Evolutionary conservation across 2,797 vertebrate genomes (phyloP).

Genomic region (Gobio occitaniae): DNA sequence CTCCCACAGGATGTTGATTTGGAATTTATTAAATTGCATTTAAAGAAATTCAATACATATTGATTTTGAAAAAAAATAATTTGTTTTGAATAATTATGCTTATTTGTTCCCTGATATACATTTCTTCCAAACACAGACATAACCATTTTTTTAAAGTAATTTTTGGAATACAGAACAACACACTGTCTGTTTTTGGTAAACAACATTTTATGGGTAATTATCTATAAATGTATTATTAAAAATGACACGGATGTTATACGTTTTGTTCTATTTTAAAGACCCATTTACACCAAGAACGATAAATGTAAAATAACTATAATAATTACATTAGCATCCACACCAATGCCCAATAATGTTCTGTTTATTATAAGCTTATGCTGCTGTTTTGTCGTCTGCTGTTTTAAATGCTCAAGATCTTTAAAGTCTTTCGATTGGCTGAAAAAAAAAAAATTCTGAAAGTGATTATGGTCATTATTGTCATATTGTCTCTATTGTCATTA

Average conservation of each 20-base stretch:
- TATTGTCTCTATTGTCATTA: background rate
- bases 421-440: background rate
- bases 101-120: background rate
- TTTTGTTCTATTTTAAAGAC: background rate
- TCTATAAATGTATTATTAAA: background rate
- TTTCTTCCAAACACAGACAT: background rate
- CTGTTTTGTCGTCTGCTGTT: background rate
- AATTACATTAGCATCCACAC: background rate
- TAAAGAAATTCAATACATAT: background rate
- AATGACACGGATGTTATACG: background rate
- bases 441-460: background rate
- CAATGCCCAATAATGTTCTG: background rate
- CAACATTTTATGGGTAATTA: background rate
- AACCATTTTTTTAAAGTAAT: background rate
- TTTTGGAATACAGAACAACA: background rate
- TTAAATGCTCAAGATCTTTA: background rate
- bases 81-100: background rate
- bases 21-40: background rate
- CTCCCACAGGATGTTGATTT: background rate
- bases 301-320: background rate
- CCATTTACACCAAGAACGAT: background rate
- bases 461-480: background rate
- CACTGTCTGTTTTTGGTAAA: background rate
- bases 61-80: background rate
- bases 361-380: background rate